Evolutionary conservation across 2,113 vertebrate species (phyloP).

Genomic region (Chrysemys picta): DNA sequence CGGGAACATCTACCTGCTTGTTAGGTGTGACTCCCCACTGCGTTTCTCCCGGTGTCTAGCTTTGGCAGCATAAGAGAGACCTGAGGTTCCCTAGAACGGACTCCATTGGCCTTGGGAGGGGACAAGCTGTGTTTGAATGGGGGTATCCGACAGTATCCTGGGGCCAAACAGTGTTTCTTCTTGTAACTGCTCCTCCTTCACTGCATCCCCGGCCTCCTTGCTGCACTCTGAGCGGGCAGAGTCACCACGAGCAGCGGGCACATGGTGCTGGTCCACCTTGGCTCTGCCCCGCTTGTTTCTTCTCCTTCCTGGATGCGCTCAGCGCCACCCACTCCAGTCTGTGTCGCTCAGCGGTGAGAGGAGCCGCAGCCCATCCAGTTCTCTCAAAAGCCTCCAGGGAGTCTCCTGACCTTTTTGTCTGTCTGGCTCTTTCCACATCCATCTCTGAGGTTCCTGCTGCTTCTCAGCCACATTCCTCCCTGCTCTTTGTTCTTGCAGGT

Average conservation of each 20-base stretch:
- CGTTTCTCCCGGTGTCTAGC: neutral
- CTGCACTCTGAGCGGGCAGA: neutral
- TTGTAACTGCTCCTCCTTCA: too few relatives aligned
- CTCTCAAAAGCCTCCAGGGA: slow-evolving; percentile 7
- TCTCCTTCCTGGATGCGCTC: neutral
- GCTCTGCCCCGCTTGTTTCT: neutral
- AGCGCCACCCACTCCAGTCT: neutral
- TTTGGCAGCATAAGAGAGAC: neutral
- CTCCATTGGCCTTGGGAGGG: too few relatives aligned
- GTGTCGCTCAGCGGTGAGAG: neutral
- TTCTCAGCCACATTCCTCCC: neutral
- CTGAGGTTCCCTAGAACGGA: too few relatives aligned
- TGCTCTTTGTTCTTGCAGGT: neutral
- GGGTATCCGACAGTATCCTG: neutral
- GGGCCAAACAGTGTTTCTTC: neutral
- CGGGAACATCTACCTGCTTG: neutral
- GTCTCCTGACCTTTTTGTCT: slow-evolving; percentile 39
- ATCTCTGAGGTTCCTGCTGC: slow-evolving; percentile 5
- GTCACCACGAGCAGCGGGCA: too few relatives aligned
- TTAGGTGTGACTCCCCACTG: neutral
- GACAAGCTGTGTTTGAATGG: too few relatives aligned
- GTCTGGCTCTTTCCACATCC: slow-evolving; percentile 5
- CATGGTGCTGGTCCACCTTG: too few relatives aligned
- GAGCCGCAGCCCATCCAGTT: neutral
- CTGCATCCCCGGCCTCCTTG: neutral